Conservation (phyloP, 2,797 vertebrate species). For the Anomalospiza imberbis region DNA sequence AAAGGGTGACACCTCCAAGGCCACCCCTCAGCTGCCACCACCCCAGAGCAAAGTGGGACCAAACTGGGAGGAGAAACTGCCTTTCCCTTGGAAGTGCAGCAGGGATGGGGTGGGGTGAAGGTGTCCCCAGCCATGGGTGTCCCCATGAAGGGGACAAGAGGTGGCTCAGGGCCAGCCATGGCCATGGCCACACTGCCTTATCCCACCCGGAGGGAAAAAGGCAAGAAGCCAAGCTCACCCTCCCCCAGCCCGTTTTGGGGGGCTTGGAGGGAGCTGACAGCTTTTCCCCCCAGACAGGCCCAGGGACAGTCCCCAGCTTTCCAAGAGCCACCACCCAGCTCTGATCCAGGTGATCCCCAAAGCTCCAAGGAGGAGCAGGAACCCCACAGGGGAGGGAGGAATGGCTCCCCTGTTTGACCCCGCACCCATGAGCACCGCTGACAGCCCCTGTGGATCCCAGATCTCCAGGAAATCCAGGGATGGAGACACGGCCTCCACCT, state of each 20-base stretch:
- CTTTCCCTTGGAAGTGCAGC: background rate
- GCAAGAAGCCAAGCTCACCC: background rate
- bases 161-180: background rate
- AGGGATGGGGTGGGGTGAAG: background rate
- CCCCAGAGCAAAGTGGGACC: rapidly evolving
- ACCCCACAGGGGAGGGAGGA: background rate
- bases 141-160: rapidly evolving
- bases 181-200: background rate
- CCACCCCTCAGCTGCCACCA: background rate
- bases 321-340: background rate
- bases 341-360: background rate
- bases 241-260: rapidly evolving
- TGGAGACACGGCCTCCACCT: background rate
- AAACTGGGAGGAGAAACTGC: rapidly evolving
- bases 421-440: rapidly evolving
- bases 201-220: background rate
- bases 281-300: rapidly evolving
- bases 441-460: rapidly evolving
- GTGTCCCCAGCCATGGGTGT: background rate
- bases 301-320: background rate
- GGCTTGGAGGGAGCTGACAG: background rate
- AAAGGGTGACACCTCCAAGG: background rate
- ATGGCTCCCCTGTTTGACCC: background rate
- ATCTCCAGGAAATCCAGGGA: rapidly evolving
- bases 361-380: rapidly evolving